Conservation (phyloP, 2,888 invertebrate genomes). For the Crioceris asparagi region DNA sequence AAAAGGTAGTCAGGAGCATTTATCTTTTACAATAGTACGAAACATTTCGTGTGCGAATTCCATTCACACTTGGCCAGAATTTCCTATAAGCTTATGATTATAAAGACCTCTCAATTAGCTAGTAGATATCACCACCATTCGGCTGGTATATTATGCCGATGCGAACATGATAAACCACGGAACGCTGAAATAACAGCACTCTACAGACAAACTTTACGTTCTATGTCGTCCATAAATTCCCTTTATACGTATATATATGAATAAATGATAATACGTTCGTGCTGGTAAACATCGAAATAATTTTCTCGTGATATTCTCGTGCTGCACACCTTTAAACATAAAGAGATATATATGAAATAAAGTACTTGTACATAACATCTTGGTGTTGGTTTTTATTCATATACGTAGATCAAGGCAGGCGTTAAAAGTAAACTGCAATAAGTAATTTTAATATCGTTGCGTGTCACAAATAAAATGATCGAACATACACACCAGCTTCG, state of each 20-base stretch:
- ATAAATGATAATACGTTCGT: conserved; percentile 21
- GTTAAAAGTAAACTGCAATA: conserved; percentile 17
- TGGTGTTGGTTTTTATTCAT: background rate
- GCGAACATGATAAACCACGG: too few relatives aligned
- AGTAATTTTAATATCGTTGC: conserved; percentile 18
- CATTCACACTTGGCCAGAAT: too few relatives aligned
- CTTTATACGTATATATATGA: too few relatives aligned
- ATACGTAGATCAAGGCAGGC: conserved; percentile 7
- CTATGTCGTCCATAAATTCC: conserved; percentile 16
- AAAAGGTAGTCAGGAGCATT: too few relatives aligned
- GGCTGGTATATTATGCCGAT: too few relatives aligned
- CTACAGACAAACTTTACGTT: too few relatives aligned
- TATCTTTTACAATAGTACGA: too few relatives aligned
- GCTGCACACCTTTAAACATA: background rate
- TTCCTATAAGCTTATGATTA: too few relatives aligned
- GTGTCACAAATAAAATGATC: conserved; percentile 15
- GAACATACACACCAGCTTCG: conserved; percentile 1
- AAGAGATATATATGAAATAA: background rate
- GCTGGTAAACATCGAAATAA: conserved; percentile 19
- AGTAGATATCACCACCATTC: too few relatives aligned
- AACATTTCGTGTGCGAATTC: too few relatives aligned
- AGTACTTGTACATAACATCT: background rate
- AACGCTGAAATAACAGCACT: too few relatives aligned
- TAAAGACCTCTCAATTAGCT: too few relatives aligned
- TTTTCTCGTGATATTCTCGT: conserved; percentile 6